These are phyloP conservation scores for Zalophus californianus DNA, from an alignment of 2,797 vertebrate species.

Conservation along the genomic window DNA sequence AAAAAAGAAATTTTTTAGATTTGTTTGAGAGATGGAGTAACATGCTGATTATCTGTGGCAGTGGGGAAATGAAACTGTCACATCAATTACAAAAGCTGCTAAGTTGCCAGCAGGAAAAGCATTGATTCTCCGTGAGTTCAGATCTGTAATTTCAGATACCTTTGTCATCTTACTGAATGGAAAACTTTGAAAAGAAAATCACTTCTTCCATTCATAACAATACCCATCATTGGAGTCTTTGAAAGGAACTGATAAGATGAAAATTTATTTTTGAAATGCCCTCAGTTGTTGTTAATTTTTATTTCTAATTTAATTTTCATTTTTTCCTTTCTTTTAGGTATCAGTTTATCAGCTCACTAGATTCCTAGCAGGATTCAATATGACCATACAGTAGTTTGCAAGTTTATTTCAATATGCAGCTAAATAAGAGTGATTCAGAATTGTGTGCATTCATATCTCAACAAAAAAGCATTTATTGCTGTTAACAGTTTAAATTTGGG, in stretches of 20 bases:
- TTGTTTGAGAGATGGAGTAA: slow-evolving; percentile 75
- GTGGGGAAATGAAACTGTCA: slow-evolving; percentile 82
- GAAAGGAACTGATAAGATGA: slow-evolving; percentile 72
- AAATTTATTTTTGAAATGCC: slow-evolving; percentile 74
- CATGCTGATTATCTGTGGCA: slow-evolving; percentile 71
- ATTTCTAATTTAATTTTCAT: slow-evolving; percentile 78
- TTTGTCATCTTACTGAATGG: slow-evolving; percentile 79
- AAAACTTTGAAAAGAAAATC: slow-evolving; percentile 77
- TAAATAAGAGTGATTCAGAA: slow-evolving; percentile 25
- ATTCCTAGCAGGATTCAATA: not conserved
- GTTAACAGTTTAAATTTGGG: slow-evolving; percentile 35
- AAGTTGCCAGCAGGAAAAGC: slow-evolving; percentile 74
- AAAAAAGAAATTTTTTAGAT: slow-evolving; percentile 39
- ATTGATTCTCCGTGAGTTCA: slow-evolving; percentile 74
- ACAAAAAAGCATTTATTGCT: slow-evolving; percentile 38
- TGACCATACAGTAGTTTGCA: slow-evolving; percentile 14
- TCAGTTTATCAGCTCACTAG: slow-evolving; percentile 52
- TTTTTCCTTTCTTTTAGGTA: slow-evolving; percentile 64
- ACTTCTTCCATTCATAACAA: slow-evolving; percentile 74
- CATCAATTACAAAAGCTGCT: slow-evolving; percentile 80
- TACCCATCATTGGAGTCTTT: slow-evolving; percentile 59
- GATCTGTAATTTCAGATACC: slow-evolving; percentile 81
- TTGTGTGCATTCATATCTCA: not conserved
- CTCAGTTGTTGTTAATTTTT: slow-evolving; percentile 75
- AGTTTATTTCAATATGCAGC: slow-evolving; percentile 40